A percentile compares a stretch with the other conserved stretches of the same genome.
Conservation (phyloP, 2,888 invertebrate species). For the Pheosia gnoma region DNA sequence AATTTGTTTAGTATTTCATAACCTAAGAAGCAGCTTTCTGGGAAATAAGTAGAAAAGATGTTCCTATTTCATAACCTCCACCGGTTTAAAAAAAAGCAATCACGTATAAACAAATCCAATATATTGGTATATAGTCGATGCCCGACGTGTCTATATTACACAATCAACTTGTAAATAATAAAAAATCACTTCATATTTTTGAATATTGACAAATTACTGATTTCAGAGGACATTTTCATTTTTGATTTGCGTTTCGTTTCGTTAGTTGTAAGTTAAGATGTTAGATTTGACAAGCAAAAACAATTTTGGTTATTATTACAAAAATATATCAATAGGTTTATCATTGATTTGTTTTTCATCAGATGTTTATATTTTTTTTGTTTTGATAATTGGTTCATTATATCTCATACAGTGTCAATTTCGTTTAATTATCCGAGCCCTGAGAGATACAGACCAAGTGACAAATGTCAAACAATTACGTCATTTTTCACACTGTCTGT, state of each 20-base stretch:
- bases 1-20: slow-evolving; percentile 60
- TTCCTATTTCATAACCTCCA: slow-evolving; percentile 73
- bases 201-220: slow-evolving; percentile 61
- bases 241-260: slow-evolving; percentile 34
- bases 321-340: no score
- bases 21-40: slow-evolving; percentile 49
- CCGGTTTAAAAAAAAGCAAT: slow-evolving; percentile 59
- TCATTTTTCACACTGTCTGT: slow-evolving; percentile 20
- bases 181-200: slow-evolving; percentile 73
- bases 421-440: background rate
- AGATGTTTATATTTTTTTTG: no score
- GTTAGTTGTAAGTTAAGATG: background rate
- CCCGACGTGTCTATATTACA: slow-evolving; percentile 61
- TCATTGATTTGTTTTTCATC: no score
- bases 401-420: background rate
- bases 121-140: slow-evolving; percentile 43
- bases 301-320: no score
- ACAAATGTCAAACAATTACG: slow-evolving; percentile 10
- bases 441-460: background rate
- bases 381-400: slow-evolving; percentile 1
- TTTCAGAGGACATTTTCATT: slow-evolving; percentile 56
- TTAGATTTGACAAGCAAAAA: no score
- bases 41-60: slow-evolving; percentile 42
- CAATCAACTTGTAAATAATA: slow-evolving; percentile 77
- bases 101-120: slow-evolving; percentile 51